phyloP scores from a whole-genome alignment of 2,113 vertebrate genomes.

The Melanotaenia duboulayi region DNA sequence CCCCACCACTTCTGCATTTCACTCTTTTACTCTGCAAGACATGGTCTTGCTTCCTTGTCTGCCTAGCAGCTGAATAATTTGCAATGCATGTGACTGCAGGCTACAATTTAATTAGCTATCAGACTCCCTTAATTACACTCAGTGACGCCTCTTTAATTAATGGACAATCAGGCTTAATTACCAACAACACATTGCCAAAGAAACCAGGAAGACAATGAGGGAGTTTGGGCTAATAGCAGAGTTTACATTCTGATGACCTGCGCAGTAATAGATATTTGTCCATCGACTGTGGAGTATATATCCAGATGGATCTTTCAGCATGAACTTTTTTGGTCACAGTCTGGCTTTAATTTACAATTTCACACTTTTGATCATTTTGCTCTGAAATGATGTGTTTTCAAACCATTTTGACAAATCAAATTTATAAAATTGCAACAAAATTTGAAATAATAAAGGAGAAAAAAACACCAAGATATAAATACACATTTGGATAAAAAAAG shows the following conservation, averaged over 20 bases:
- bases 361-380: neutral
- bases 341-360: neutral
- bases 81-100: constrained; percentile 76
- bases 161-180: constrained; percentile 81
- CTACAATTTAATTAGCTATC: constrained; percentile 85
- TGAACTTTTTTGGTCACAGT: neutral
- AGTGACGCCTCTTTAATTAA: constrained; percentile 79
- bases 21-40: constrained; percentile 37
- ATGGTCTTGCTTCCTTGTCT: constrained; percentile 42
- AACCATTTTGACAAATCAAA: neutral
- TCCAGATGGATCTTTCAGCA: neutral
- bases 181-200: constrained; percentile 72
- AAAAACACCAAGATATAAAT: neutral
- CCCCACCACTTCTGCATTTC: constrained; percentile 26
- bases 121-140: constrained; percentile 83
- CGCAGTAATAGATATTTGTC: constrained; percentile 21
- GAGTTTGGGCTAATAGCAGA: constrained; percentile 51
- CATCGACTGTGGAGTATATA: neutral
- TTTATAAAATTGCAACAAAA: neutral
- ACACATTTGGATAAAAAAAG: neutral
- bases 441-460: neutral
- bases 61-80: constrained; percentile 77
- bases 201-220: constrained; percentile 65
- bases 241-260: constrained; percentile 62
- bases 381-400: neutral